Conservation (phyloP, 2,797 vertebrate species). For the Sparus aurata region DNA sequence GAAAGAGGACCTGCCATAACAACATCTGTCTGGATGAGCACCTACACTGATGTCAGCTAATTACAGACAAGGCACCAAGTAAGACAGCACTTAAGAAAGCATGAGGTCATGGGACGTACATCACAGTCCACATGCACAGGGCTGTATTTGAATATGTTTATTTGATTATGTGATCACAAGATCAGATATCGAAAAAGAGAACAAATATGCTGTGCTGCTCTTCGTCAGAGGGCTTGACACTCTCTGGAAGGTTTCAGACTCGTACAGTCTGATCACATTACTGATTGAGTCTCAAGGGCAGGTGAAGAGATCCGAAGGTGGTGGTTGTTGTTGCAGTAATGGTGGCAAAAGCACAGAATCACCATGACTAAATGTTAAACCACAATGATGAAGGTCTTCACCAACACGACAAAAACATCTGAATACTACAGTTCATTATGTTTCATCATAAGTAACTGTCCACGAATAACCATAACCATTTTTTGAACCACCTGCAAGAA, state of each 20-base stretch:
- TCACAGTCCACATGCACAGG: not conserved
- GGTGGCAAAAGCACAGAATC: constrained; percentile 11
- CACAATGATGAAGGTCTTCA: not conserved
- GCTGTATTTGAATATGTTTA: constrained; percentile 19
- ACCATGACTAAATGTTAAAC: constrained; percentile 10
- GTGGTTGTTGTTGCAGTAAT: constrained; percentile 9
- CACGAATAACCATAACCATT: not conserved
- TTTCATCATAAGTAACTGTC: not conserved
- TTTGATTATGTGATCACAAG: constrained; percentile 31
- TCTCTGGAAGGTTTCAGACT: constrained; percentile 24
- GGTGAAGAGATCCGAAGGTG: constrained; percentile 8
- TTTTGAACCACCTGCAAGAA: not conserved
- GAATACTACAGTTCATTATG: not conserved
- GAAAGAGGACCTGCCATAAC: constrained; percentile 44
- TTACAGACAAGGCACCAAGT: constrained; percentile 38
- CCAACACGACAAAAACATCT: constrained; percentile 4
- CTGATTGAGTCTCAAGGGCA: constrained; percentile 22
- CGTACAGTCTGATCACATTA: constrained; percentile 41
- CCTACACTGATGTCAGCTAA: constrained; percentile 57
- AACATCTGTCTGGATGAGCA: constrained; percentile 51
- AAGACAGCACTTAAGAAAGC: constrained; percentile 45
- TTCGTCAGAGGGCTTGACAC: constrained; percentile 36
- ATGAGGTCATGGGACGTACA: constrained; percentile 34
- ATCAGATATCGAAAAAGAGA: constrained; percentile 35
- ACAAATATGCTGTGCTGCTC: constrained; percentile 24